Evolutionary conservation across 2,113 vertebrate species (phyloP).

Genomic region (Casuarius casuarius): DNA sequence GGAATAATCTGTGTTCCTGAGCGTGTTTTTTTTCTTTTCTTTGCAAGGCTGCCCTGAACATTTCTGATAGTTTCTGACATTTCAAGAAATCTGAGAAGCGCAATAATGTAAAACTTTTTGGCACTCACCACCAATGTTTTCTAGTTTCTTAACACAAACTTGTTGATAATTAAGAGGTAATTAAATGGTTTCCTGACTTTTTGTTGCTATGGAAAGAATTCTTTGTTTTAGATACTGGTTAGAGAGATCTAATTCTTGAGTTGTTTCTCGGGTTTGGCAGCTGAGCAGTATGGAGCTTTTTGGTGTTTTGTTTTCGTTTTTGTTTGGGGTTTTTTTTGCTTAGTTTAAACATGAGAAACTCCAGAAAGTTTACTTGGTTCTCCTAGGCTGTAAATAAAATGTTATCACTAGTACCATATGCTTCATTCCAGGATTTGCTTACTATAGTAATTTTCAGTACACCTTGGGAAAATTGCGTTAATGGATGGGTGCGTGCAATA

Average conservation of each 20-base stretch:
- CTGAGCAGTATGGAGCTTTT: not conserved
- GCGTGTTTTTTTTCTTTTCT: not conserved
- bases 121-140: not conserved
- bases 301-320: too few relatives aligned
- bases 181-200: not conserved
- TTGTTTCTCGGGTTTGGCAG: not conserved
- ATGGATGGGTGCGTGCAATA: not conserved
- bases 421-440: not conserved
- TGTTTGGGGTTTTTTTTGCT: too few relatives aligned
- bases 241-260: not conserved
- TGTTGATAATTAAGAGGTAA: not conserved
- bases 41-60: conserved; percentile 3
- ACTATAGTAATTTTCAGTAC: not conserved
- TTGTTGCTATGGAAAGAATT: not conserved
- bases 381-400: not conserved
- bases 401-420: not conserved
- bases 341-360: not conserved
- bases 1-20: not conserved
- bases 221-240: not conserved
- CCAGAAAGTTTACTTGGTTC: not conserved
- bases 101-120: not conserved
- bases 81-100: not conserved
- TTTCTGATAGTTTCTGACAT: not conserved
- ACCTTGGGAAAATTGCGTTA: not conserved
- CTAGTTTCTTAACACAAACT: not conserved